phyloP scores from a whole-genome alignment of 2,888 invertebrate species.

The Yponomeuta plumbellus region DNA sequence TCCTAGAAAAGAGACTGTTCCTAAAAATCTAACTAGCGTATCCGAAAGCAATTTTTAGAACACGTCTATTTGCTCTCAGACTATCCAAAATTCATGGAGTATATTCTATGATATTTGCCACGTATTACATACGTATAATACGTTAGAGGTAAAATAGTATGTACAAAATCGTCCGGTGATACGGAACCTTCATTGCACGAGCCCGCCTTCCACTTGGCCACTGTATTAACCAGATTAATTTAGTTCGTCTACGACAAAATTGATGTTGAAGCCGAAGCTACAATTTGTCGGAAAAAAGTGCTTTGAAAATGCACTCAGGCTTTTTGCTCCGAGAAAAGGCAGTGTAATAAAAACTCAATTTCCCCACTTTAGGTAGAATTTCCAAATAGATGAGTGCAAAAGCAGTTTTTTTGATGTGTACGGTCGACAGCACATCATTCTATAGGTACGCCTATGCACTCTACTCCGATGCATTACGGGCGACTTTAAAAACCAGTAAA shows the following conservation, averaged over 20 bases:
- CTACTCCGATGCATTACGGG: no score
- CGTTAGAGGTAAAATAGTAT: no score
- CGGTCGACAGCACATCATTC: no score
- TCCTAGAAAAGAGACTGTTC: no score
- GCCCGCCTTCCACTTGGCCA: not conserved
- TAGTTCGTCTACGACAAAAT: not conserved
- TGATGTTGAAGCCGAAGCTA: not conserved
- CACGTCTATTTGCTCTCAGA: not conserved
- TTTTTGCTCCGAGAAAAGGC: not conserved
- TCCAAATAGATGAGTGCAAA: not conserved
- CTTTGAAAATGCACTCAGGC: not conserved
- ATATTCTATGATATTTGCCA: no score
- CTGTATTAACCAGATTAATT: not conserved
- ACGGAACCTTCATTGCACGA: not conserved
- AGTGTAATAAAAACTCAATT: not conserved
- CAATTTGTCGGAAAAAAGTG: not conserved
- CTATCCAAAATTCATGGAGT: not conserved
- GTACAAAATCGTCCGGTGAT: not conserved
- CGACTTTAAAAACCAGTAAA: no score
- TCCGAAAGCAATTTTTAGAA: no score
- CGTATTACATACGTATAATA: no score
- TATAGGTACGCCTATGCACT: no score
- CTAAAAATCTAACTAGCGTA: not conserved
- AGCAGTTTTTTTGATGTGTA: not conserved
- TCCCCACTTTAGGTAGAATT: not conserved